A percentile compares a stretch with the other conserved stretches of the same genome.
phyloP scores from a whole-genome alignment of 2,797 vertebrate genomes.

The Phoxinus dragarum region DNA sequence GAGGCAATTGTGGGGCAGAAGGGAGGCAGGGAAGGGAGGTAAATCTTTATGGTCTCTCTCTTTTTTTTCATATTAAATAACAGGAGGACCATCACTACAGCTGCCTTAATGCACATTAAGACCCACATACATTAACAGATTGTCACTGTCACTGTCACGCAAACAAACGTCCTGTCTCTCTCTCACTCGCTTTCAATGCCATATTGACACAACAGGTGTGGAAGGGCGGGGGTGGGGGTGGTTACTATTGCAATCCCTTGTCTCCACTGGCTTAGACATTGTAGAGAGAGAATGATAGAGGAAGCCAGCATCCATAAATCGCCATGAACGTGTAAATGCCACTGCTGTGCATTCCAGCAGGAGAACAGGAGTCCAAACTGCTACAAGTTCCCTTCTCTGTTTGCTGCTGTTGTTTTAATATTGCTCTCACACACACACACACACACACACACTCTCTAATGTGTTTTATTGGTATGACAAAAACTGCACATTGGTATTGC shows the following conservation, averaged over 20 bases:
- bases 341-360: conserved; percentile 71
- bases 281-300: conserved; percentile 45
- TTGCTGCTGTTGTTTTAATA: conserved; percentile 76
- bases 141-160: conserved; percentile 47
- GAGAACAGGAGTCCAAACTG: conserved; percentile 74
- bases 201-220: conserved; percentile 84
- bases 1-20: conserved; percentile 32
- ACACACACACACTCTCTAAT: not conserved
- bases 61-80: conserved; percentile 33
- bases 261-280: conserved; percentile 33
- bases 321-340: conserved; percentile 77
- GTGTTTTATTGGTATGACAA: not conserved
- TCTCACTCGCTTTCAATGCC: conserved; percentile 64
- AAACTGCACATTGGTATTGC: not conserved
- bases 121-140: conserved; percentile 48
- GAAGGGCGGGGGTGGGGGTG: conserved; percentile 54
- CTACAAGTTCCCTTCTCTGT: conserved; percentile 77
- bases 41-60: conserved; percentile 38
- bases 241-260: conserved; percentile 1
- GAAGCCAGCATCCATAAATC: conserved; percentile 76
- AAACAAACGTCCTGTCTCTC: conserved; percentile 24
- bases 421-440: conserved; percentile 25
- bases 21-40: conserved; percentile 22
- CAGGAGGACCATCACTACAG: conserved; percentile 29
- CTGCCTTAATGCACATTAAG: conserved; percentile 37